These are phyloP conservation scores for Cheirogaleus major DNA, from an alignment of 2,797 vertebrate genomes.

Conservation along the genomic window DNA sequence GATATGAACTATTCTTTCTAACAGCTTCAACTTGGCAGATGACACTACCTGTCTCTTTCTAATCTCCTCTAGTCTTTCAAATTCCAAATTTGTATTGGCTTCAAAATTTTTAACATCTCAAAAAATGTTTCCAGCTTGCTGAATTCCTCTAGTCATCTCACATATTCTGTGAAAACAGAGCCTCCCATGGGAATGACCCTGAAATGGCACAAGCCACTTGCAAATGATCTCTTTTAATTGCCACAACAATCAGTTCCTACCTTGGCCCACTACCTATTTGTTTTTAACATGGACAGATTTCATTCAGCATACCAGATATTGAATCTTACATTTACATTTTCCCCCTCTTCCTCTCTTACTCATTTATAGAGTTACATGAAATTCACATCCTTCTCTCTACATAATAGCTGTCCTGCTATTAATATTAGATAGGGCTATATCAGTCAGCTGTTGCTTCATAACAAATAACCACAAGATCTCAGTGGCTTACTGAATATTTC, in stretches of 20 bases:
- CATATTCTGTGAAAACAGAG: neutral
- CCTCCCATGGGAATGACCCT: neutral
- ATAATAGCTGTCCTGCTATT: neutral
- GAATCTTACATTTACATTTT: neutral
- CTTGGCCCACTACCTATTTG: neutral
- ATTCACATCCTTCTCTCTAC: slow-evolving; percentile 3
- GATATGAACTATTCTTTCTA: slow-evolving; percentile 63
- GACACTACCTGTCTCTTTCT: slow-evolving; percentile 67
- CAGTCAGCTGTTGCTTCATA: neutral
- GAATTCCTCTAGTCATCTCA: neutral
- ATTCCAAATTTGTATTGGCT: slow-evolving; percentile 54
- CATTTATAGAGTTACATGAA: neutral
- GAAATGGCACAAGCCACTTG: neutral
- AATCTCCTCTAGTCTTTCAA: slow-evolving; percentile 15
- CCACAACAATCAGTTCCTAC: neutral
- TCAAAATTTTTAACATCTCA: slow-evolving; percentile 25
- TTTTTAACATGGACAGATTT: slow-evolving; percentile 25
- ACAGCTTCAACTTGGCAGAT: slow-evolving; percentile 67
- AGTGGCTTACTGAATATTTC: neutral
- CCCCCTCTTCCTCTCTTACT: neutral
- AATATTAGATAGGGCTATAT: neutral
- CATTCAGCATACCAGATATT: neutral
- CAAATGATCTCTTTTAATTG: slow-evolving; percentile 2
- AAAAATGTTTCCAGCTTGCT: slow-evolving; percentile 38
- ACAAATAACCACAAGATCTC: neutral